Conservation (phyloP, 1,140 invertebrate species). For the Mamestra configurata region DNA sequence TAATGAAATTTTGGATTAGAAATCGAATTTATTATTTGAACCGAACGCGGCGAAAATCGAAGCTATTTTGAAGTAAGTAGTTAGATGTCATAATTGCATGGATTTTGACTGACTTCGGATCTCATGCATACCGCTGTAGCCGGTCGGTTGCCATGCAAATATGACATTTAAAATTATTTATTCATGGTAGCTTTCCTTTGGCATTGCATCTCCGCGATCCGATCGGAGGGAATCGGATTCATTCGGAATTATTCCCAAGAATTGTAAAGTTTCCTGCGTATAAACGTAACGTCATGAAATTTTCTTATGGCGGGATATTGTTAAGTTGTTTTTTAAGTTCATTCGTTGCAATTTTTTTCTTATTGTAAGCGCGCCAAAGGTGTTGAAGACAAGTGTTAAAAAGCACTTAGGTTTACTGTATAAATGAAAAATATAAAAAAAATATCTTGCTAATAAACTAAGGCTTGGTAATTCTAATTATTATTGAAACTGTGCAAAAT, state of each 20-base stretch:
- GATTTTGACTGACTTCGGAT: no score
- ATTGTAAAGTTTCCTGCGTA: conserved; percentile 19
- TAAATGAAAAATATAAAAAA: conserved; percentile 84
- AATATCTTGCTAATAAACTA: conserved; percentile 70
- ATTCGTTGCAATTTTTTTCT: conserved; percentile 78
- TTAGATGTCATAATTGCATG: no score
- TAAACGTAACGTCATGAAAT: conserved; percentile 52
- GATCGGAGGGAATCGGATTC: no score
- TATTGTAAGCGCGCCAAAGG: conserved; percentile 81
- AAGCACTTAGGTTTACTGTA: conserved; percentile 72
- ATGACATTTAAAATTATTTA: no score
- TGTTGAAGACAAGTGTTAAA: conserved; percentile 70
- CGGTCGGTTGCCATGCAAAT: no score
- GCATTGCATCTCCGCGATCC: no score
- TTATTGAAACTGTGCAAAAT: background rate
- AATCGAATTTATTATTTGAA: no score
- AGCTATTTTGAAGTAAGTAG: no score
- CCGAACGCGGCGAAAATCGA: no score
- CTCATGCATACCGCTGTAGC: no score
- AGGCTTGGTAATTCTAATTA: conserved; percentile 35
- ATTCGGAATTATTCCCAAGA: background rate
- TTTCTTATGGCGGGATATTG: conserved; percentile 70
- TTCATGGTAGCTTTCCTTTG: no score
- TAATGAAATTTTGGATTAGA: no score
- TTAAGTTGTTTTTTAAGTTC: conserved; percentile 81